phyloP scores from a whole-genome alignment of 2,113 vertebrate species.

The Danio rerio region GRCz12tu NC_133195.1:8599501-8600000 shows the following conservation, averaged over 20 bases:
- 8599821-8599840: background rate
- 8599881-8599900: background rate
- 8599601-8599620: background rate
- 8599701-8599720: background rate
- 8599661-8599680: constrained; percentile 25
- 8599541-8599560: background rate
- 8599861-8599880: background rate
- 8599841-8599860: background rate
- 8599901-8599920: background rate
- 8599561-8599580: background rate
- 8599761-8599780: background rate
- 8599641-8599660: constrained; percentile 10
- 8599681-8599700: constrained; percentile 3
- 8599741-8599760: background rate
- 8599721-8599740: background rate
- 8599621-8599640: constrained; percentile 21
- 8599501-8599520: background rate
- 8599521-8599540: background rate
- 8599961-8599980: background rate
- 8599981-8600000: background rate
- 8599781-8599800: background rate
- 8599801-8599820: background rate
- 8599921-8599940: background rate
- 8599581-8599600: background rate
- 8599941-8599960: background rate